Conservation (phyloP, 1,140 invertebrate species). For the Dendroctonus ponderosae region DNA sequence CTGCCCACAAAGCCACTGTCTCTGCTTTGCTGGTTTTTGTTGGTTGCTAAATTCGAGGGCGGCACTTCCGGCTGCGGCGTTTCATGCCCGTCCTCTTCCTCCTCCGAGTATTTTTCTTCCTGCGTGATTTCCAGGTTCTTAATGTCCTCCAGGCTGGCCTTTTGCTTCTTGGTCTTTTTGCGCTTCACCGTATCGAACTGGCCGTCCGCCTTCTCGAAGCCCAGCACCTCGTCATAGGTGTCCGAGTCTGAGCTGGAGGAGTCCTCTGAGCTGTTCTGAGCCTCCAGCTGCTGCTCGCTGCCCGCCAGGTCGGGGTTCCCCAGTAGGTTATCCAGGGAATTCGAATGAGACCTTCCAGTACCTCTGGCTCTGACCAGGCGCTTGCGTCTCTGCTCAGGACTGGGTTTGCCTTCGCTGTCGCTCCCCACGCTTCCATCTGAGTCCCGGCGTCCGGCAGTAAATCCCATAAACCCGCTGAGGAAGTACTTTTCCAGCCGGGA, state of each 20-base stretch:
- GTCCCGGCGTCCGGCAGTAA: slow-evolving; percentile 69
- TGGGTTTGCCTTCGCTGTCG: slow-evolving; percentile 82
- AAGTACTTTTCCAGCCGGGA: slow-evolving; percentile 90
- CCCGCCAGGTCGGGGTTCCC: slow-evolving; percentile 56
- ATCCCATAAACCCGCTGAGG: slow-evolving; percentile 79
- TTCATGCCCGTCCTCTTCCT: slow-evolving; percentile 59
- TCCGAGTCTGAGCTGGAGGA: slow-evolving; percentile 77
- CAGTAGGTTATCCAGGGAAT: slow-evolving; percentile 73
- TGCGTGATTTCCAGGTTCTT: slow-evolving; percentile 58
- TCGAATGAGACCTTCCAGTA: slow-evolving; percentile 75
- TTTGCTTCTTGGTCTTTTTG: slow-evolving; percentile 69
- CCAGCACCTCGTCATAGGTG: slow-evolving; percentile 67
- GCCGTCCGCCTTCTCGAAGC: slow-evolving; percentile 66
- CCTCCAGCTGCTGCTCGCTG: slow-evolving; percentile 54
- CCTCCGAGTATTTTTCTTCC: slow-evolving; percentile 50
- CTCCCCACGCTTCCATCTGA: slow-evolving; percentile 80
- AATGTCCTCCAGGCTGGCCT: slow-evolving; percentile 52
- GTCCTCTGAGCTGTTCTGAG: slow-evolving; percentile 58
- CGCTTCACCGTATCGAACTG: slow-evolving; percentile 81
- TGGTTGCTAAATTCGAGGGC: slow-evolving; percentile 54
- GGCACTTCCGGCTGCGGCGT: slow-evolving; percentile 64
- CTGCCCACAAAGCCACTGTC: slow-evolving; percentile 86
- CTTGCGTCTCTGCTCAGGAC: slow-evolving; percentile 80
- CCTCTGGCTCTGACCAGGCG: slow-evolving; percentile 74
- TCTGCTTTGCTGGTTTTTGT: slow-evolving; percentile 72